phyloP scores from a whole-genome alignment of 2,113 vertebrate species.

The Equus przewalskii region DNA sequence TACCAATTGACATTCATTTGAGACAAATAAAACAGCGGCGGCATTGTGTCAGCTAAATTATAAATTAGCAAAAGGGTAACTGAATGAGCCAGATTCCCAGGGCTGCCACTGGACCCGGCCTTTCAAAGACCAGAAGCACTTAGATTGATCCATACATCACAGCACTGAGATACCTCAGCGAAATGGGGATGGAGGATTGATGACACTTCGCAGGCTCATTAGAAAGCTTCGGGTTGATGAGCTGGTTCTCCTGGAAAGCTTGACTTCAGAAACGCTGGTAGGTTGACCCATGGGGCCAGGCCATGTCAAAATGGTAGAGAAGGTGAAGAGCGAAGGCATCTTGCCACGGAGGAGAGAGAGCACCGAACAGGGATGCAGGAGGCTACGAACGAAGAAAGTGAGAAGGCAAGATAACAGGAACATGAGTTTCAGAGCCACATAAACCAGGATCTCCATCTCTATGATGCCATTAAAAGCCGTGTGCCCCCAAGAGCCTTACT shows the following conservation, averaged over 20 bases:
- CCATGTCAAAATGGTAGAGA: background rate
- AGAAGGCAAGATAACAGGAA: background rate
- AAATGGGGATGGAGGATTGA: background rate
- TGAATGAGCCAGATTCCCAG: background rate
- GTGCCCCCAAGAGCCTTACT: background rate
- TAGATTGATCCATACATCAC: background rate
- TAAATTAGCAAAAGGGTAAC: slow-evolving; percentile 46
- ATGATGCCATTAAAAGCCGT: accelerated
- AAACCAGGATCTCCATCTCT: too few relatives aligned
- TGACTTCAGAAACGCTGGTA: background rate
- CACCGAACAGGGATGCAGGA: background rate
- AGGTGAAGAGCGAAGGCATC: background rate
- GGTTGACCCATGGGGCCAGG: background rate
- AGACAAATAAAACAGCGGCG: slow-evolving; percentile 48
- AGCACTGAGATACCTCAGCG: slow-evolving; percentile 5
- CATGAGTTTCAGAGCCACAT: background rate
- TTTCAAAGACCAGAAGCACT: slow-evolving; percentile 55
- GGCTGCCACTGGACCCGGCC: accelerated
- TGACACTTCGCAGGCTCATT: slow-evolving; percentile 66
- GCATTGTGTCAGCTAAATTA: slow-evolving; percentile 35
- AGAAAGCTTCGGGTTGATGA: slow-evolving; percentile 64
- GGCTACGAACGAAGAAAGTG: background rate
- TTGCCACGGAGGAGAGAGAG: background rate
- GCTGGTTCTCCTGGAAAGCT: background rate
- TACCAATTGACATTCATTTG: slow-evolving; percentile 61